Percentiles rank a stretch among this genome's conserved stretches.
Conservation (phyloP, 2,797 vertebrate genomes). For the Mareca penelope region DNA sequence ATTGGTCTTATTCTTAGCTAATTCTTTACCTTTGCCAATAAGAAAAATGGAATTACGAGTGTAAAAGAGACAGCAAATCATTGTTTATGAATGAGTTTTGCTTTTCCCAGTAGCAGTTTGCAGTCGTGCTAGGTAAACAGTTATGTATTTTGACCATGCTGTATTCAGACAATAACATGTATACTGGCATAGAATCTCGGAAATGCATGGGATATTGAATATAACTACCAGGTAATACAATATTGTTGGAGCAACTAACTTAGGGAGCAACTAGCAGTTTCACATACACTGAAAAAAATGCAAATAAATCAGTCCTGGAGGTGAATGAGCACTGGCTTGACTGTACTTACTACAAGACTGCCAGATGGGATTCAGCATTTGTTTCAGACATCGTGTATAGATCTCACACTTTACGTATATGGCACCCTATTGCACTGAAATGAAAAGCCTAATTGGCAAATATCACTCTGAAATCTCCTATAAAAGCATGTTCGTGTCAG, state of each 20-base stretch:
- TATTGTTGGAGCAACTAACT: background rate
- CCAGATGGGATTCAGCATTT: background rate
- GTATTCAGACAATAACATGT: background rate
- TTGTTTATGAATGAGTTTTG: background rate
- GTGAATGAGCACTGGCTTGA: background rate
- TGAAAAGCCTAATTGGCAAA: background rate
- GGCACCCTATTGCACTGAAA: background rate
- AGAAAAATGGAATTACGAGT: background rate
- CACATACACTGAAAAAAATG: background rate
- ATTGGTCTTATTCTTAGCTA: background rate
- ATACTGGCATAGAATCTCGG: background rate
- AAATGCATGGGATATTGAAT: background rate
- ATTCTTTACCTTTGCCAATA: background rate
- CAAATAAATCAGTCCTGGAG: background rate
- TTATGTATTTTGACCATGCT: background rate
- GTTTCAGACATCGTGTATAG: background rate
- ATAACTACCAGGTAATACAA: background rate
- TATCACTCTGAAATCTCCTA: background rate
- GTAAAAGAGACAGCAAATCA: background rate
- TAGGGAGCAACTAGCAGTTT: background rate
- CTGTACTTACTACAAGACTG: background rate
- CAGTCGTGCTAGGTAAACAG: background rate
- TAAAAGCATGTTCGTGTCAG: background rate
- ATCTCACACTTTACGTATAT: background rate
- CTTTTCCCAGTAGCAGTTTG: background rate